Evolutionary conservation across 30 jellyfish, hydroid and myxozoan genomes (phyloP), one percentile per base, ranked within the genome.

Genomic region (Pseudorhiza aurosa): DNA sequence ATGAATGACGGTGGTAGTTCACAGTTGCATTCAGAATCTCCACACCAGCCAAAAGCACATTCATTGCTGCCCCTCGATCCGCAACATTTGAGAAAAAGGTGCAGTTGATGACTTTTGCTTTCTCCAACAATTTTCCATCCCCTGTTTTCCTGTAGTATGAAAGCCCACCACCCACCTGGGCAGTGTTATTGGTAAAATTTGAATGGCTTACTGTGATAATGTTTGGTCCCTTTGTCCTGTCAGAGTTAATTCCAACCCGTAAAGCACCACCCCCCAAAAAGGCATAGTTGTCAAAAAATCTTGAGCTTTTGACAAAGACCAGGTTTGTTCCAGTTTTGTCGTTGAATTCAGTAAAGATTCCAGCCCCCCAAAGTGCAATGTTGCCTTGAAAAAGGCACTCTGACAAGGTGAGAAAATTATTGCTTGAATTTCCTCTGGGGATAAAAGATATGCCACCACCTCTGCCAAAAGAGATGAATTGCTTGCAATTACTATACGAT

Each of bases 281-380:
- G 7, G 95, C 97, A 11, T 8, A 31, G 63, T 89, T 89, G 24
- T 65, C 43, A 36, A 3, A 19, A 65, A 89, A 89, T 75, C 6
- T 46, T 22, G 95, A 25, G n/a, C 72, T 22, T 27, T 51, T 50
- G 18, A 77, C 57, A 24, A 8, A 17, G 24, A 89, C 8, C 21
- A 5, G 36, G 68, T 82, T 89, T 10, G 45, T 43, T 1, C 84
- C 92, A 35, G 87, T 56, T 18, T 45, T 7, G 27, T 58, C 88
- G 18, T 67, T 77, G 73, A 82, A 82, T 59, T 69, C 87, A 11
- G 85, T 85, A 64, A 40, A 89, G 7, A 81, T 18, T 15, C 95
- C 97, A 72, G 83, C 97, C 40, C 97, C 97, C 91, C 91, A 81
- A 22, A 80, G 56, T 31, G 97, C 97, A n/a, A 9, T 36, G 89